Percentiles rank a stretch among this genome's conserved stretches.
These are phyloP conservation scores for Cephus nigrinus DNA, from an alignment of 2,888 invertebrate species.

Conservation along the genomic window DNA sequence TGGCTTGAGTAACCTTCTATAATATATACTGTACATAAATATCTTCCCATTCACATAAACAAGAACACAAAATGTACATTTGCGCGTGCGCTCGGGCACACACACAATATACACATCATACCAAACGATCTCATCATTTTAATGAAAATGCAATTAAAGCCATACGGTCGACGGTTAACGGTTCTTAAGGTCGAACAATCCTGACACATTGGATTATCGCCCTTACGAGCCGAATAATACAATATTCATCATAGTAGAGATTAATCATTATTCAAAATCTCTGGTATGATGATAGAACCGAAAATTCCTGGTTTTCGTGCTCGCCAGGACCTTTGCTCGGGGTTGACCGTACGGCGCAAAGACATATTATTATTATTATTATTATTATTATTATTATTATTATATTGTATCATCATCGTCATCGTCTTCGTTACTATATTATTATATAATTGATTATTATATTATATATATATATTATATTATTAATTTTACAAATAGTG, in stretches of 20 bases:
- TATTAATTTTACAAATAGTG: constrained; percentile 8
- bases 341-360: constrained; percentile 52
- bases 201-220: neutral
- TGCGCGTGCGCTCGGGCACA: constrained; percentile 52
- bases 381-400: constrained; percentile 16
- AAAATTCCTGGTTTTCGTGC: constrained; percentile 10
- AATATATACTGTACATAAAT: neutral
- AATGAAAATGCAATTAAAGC: constrained; percentile 54
- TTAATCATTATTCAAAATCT: neutral
- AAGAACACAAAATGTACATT: neutral
- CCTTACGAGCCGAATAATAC: neutral
- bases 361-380: constrained; percentile 39
- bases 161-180: constrained; percentile 37
- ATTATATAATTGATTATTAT: constrained; percentile 28
- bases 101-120: constrained; percentile 44
- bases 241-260: neutral
- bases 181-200: constrained; percentile 22
- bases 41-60: neutral
- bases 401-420: neutral
- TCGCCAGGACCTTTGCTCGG: constrained; percentile 38
- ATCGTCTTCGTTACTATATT: neutral
- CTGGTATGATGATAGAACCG: neutral
- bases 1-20: neutral
- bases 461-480: constrained; percentile 25
- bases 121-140: constrained; percentile 63